Evolutionary conservation across 2,113 vertebrate genomes (phyloP), one percentile per base, ranked within the genome.

Genomic region (Haplochromis vanheusdeni): DNA sequence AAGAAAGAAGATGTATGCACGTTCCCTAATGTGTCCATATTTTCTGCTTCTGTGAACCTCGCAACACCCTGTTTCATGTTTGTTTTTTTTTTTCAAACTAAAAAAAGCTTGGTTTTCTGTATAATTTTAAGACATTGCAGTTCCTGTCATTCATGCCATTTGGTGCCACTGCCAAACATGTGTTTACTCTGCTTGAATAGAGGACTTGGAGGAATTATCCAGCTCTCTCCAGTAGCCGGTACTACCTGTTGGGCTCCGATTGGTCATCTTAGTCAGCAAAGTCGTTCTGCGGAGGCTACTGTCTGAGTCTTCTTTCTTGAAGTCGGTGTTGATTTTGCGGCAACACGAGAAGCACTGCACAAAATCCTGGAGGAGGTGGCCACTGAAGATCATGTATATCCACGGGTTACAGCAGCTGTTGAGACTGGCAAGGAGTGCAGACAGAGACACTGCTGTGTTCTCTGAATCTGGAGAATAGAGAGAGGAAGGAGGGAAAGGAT

Each of bases 361-460:
- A 19, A 98, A 97, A 91, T 99, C 98, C 84, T 98, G 97, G 47
- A 99, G 96, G 80, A 99, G 98, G 80, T 99, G 98, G 4, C 98
- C 98, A 1, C 98, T 99, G 92, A 99, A 99, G 93, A 99, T 97
- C 98, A 99, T 99, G 95, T 99, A 99, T 93, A 99, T 98, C 98
- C 98, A 99, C 0, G 98, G 98, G 93, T 99, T 99, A 83, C 98
- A 99, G 94, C 98, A 99, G 82, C 98, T 99, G 93, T 99, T 99
- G 90, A 99, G 96, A 75, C 98, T 98, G 89, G 97, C 98, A 80
- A 99, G 93, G 82, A 99, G 96, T 2, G 97, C 98, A 0, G 98
- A 97, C 85, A 99, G 97, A 6, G 98, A 97, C 55, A 97, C 95
- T 0, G 96, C 96, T 2, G 97, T 97, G 96, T 98, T 97, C 90